Base-by-base conservation (phyloP, 2,888 invertebrate genomes). In the Himalopsyche kuldschensis region DNA sequence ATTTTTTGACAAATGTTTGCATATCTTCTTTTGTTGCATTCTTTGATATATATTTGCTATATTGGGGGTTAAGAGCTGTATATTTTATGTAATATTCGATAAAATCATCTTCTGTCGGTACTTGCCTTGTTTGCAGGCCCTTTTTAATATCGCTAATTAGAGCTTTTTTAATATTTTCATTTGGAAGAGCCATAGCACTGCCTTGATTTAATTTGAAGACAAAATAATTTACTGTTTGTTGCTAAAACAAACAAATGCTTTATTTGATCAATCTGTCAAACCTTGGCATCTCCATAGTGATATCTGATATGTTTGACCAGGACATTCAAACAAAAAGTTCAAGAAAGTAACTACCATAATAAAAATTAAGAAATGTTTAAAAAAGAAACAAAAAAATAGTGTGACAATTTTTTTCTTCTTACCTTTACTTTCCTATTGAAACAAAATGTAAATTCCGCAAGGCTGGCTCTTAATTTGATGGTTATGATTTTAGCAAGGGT, bases 31-130 rank as follows among this genome's bases (percentile, higher is more conserved):
- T 90, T 83, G 90, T 90, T 4, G 92, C 89, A 0, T 91, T 90
- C 80, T 89, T 90, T 0, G 90, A 88, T 75, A 92, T 91, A 27
- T 91, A 88, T 76, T 92, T 91, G 0, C 92, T 93, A 88, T 93
- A 93, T 87, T 91, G 91, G 0, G 94, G 94, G 87, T 94, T 92
- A 4, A 93, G 87, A 0, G 92, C 87, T n/a, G 93, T 87, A 63
- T 94, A 87, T 81, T 92, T 91, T 5, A 93, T 91, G 46, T 92
- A 88, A 86, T 92, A 93, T 8, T 90, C 89, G 0, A 93, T 91
- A 78, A 84, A 78, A n/a, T 80, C 83, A 75, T 82, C 85, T 27
- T 83, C 81, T 8, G 31, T 48, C 10, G 20, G 20, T 55, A 55
- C 10, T 55, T 55, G 20, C 10, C 2, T 20, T 20, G 55, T 20